These are phyloP conservation scores for Falcaria lacertinaria DNA, from an alignment of 2,888 invertebrate species.

Conservation along the genomic window DNA sequence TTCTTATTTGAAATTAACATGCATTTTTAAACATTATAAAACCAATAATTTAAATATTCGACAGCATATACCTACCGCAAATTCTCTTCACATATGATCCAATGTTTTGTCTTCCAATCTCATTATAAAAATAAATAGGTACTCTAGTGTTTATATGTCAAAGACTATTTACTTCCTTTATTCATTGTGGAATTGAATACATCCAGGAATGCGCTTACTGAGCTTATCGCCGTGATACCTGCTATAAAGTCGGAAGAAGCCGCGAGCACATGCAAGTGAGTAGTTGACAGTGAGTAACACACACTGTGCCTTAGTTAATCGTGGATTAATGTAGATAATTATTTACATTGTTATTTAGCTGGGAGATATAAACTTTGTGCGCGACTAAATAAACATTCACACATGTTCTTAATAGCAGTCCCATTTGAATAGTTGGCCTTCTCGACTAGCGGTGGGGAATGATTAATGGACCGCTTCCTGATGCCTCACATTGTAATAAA, in stretches of 20 bases:
- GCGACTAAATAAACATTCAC: constrained; percentile 17
- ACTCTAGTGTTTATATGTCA: too few relatives aligned
- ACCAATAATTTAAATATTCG: too few relatives aligned
- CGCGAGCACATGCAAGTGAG: background rate
- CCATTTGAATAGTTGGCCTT: constrained; percentile 21
- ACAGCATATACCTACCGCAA: too few relatives aligned
- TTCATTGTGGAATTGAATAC: too few relatives aligned
- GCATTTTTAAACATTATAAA: too few relatives aligned
- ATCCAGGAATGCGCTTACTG: background rate
- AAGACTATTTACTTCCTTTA: too few relatives aligned
- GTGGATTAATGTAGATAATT: constrained; percentile 8
- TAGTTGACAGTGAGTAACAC: constrained; percentile 2
- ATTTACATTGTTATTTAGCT: constrained; percentile 14
- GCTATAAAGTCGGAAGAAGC: background rate
- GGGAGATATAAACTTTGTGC: constrained; percentile 15
- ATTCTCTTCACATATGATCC: too few relatives aligned
- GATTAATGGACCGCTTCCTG: constrained; percentile 37
- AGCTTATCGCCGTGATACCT: background rate
- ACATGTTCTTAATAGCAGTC: constrained; percentile 11
- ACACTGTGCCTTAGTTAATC: constrained; percentile 1
- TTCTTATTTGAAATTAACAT: too few relatives aligned
- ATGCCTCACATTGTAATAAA: constrained; percentile 26
- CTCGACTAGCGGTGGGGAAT: constrained; percentile 20
- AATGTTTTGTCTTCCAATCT: too few relatives aligned
- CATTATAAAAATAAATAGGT: too few relatives aligned